phyloP scores from a whole-genome alignment of 2,888 invertebrate species.

The Drosophila bunnanda region DNA sequence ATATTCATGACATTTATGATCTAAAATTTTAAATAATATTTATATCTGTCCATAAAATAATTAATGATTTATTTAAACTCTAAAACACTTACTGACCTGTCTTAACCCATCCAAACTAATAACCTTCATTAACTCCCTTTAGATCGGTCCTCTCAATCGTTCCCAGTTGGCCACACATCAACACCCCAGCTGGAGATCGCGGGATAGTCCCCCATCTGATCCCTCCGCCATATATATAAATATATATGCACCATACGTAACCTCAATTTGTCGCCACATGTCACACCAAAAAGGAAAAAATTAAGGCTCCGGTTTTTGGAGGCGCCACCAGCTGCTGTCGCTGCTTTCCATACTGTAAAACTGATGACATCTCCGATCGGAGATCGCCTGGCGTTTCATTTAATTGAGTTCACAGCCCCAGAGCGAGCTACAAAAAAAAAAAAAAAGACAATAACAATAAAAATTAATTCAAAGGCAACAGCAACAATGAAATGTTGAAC shows the following conservation, averaged over 20 bases:
- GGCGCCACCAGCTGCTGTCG: slow-evolving; percentile 67
- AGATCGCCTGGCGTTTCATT: slow-evolving; percentile 72
- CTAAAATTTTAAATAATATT: too few relatives aligned
- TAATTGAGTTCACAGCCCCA: slow-evolving; percentile 77
- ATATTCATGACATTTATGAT: too few relatives aligned
- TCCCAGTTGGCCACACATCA: slow-evolving; percentile 32
- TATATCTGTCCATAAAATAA: too few relatives aligned
- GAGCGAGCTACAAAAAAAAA: slow-evolving; percentile 20
- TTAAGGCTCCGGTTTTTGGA: slow-evolving; percentile 47
- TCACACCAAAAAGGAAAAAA: slow-evolving; percentile 59
- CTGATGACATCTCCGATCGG: slow-evolving; percentile 66
- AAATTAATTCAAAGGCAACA: slow-evolving; percentile 76
- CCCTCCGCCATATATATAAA: slow-evolving; percentile 2
- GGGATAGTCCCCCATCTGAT: slow-evolving; percentile 5
- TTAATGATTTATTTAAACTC: not conserved
- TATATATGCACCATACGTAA: slow-evolving; percentile 51
- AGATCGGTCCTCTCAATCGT: not conserved
- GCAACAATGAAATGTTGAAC: slow-evolving; percentile 68
- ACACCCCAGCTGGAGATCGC: slow-evolving; percentile 34
- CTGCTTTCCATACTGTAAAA: slow-evolving; percentile 39
- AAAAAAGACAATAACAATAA: slow-evolving; percentile 74
- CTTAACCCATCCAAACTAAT: slow-evolving; percentile 7
- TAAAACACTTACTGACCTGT: slow-evolving; percentile 12
- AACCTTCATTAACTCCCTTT: slow-evolving; percentile 27
- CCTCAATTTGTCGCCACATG: slow-evolving; percentile 77